Percentiles rank a stretch among this genome's conserved stretches.
phyloP scores from a whole-genome alignment of 2,888 invertebrate species.

The Calliscelio sp. region DNA sequence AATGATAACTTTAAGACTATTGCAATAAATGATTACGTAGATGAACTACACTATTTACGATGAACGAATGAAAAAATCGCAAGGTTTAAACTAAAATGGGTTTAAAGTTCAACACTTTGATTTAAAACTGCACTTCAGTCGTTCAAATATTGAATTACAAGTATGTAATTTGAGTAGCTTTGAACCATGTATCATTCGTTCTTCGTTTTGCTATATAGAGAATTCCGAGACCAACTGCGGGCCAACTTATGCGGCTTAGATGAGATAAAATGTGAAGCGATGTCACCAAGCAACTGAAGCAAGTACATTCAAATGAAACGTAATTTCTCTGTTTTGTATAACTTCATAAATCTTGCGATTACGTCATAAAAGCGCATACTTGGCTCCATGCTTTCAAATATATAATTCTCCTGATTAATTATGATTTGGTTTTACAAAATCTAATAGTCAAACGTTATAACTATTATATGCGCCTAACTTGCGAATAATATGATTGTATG shows the following conservation, averaged over 20 bases:
- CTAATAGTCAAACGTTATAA: constrained; percentile 17
- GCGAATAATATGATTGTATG: not conserved
- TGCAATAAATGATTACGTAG: constrained; percentile 6
- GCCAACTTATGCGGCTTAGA: constrained; percentile 30
- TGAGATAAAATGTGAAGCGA: constrained; percentile 50
- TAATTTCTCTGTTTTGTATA: constrained; percentile 51
- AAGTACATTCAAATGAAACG: constrained; percentile 32
- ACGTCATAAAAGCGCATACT: not conserved
- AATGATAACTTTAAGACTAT: constrained; percentile 8
- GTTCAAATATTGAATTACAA: constrained; percentile 28
- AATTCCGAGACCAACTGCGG: constrained; percentile 40
- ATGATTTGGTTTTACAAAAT: constrained; percentile 20
- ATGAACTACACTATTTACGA: constrained; percentile 21
- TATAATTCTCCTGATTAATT: constrained; percentile 32
- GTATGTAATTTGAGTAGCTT: constrained; percentile 21
- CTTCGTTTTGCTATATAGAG: not conserved
- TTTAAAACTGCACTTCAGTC: too few species aligned
- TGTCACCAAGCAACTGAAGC: constrained; percentile 45
- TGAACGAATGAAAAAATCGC: not conserved
- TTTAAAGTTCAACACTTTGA: too few species aligned
- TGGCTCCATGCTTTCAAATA: constrained; percentile 30
- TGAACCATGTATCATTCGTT: constrained; percentile 22
- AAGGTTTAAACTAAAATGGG: too few species aligned
- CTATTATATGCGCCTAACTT: constrained; percentile 11
- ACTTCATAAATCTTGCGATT: constrained; percentile 17